These are phyloP conservation scores for Crax fasciolata DNA, from an alignment of 2,797 vertebrate species.

Conservation along the genomic window DNA sequence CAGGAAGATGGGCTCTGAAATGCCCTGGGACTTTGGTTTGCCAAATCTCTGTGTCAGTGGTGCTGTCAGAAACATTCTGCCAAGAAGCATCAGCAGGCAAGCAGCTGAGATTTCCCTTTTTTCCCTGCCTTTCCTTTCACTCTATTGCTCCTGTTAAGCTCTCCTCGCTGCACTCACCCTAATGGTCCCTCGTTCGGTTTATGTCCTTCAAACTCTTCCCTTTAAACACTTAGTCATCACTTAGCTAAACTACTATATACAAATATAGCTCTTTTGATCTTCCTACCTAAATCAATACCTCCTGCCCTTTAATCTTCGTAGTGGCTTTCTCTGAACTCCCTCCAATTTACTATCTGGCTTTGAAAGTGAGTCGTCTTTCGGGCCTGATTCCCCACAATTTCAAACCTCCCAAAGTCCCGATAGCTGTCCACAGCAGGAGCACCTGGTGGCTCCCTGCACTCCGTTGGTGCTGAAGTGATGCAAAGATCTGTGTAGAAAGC, in stretches of 20 bases:
- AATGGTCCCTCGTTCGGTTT: not conserved
- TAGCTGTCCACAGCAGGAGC: not conserved
- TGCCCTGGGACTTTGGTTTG: not conserved
- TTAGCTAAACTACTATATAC: conserved; percentile 50
- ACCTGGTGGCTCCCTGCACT: not conserved
- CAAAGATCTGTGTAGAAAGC: not conserved
- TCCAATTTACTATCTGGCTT: conserved; percentile 29
- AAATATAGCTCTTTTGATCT: conserved; percentile 73
- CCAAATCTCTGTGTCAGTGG: rapidly evolving
- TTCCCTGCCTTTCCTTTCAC: not conserved
- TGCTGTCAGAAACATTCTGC: not conserved
- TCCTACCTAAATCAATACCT: conserved; percentile 52
- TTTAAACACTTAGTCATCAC: conserved; percentile 73
- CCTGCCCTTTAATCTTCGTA: conserved; percentile 57
- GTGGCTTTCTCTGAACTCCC: conserved; percentile 42
- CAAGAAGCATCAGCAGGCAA: not conserved
- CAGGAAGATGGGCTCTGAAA: not conserved
- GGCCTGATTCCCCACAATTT: not conserved
- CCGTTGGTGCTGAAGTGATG: not conserved
- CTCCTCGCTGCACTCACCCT: not conserved
- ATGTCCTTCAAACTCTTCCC: conserved; percentile 43
- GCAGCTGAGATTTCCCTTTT: not conserved
- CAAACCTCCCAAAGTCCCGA: not conserved
- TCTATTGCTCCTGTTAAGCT: not conserved
- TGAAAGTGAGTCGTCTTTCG: not conserved